These are phyloP conservation scores for Clarias laeviceps DNA, from an alignment of 2,797 vertebrate genomes.

Conservation along the genomic window DNA sequence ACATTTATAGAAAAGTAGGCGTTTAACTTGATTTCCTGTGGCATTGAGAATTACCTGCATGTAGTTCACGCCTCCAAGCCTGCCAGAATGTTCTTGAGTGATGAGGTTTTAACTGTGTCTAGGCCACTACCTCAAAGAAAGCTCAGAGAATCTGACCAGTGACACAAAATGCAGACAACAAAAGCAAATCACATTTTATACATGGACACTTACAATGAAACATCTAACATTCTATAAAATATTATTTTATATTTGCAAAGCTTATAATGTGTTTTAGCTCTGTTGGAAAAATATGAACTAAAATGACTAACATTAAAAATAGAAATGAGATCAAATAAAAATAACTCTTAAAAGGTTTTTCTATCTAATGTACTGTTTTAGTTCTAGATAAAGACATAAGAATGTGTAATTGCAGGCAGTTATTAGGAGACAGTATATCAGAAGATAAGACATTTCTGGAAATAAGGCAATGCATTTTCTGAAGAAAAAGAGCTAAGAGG, in stretches of 20 bases:
- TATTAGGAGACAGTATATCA: constrained; percentile 6
- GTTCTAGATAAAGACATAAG: constrained; percentile 17
- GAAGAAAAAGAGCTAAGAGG: background rate
- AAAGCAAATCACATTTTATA: background rate
- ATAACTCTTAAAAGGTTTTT: background rate
- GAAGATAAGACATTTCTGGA: constrained; percentile 13
- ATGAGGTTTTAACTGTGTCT: background rate
- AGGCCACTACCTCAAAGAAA: background rate
- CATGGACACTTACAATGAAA: background rate
- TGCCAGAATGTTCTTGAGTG: background rate
- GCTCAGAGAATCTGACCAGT: background rate
- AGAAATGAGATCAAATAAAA: background rate
- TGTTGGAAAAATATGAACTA: background rate
- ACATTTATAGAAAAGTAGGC: background rate
- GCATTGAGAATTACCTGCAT: background rate
- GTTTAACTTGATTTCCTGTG: constrained; percentile 1
- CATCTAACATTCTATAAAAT: background rate
- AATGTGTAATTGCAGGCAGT: constrained; percentile 14
- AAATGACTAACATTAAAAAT: background rate
- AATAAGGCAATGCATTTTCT: constrained; percentile 3
- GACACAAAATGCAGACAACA: background rate
- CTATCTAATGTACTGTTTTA: constrained; percentile 26
- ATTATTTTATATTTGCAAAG: background rate
- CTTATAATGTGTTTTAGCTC: background rate
- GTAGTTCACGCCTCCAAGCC: background rate